Percentiles rank a stretch among this genome's conserved stretches.
These are phyloP conservation scores for Agraylea sexmaculata DNA, from an alignment of 1,140 invertebrate species.

Conservation along the genomic window DNA sequence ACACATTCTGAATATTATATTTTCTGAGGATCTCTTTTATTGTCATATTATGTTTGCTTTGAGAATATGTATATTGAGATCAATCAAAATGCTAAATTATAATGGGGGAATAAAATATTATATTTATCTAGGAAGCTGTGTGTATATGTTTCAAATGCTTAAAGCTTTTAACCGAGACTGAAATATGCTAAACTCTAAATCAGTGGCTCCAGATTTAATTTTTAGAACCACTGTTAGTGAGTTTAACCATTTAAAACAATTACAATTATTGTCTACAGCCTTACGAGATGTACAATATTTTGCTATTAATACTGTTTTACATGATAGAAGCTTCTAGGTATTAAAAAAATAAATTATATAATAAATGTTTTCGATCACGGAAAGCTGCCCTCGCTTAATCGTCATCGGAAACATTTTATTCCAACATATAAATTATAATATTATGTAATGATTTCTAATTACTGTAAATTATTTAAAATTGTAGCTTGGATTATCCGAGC, in stretches of 20 bases:
- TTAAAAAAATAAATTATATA: not conserved
- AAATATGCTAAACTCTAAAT: slow-evolving; percentile 5
- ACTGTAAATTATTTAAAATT: too few relatives aligned
- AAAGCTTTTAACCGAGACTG: slow-evolving; percentile 18
- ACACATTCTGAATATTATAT: too few relatives aligned
- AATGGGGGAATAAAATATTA: not conserved
- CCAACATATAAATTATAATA: too few relatives aligned
- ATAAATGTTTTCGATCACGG: too few relatives aligned
- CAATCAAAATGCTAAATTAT: not conserved
- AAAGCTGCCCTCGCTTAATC: too few relatives aligned
- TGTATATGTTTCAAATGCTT: slow-evolving; percentile 7
- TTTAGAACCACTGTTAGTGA: not conserved
- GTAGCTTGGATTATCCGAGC: too few relatives aligned
- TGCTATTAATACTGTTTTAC: not conserved
- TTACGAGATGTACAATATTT: not conserved
- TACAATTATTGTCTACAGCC: slow-evolving; percentile 18
- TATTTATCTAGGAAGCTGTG: slow-evolving; percentile 3
- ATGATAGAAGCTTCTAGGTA: not conserved
- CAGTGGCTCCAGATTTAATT: too few relatives aligned
- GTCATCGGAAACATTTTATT: too few relatives aligned
- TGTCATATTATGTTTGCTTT: not conserved
- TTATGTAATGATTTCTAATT: too few relatives aligned
- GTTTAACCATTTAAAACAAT: slow-evolving; percentile 3
- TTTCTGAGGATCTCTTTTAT: slow-evolving; percentile 1
- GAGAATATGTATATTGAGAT: slow-evolving; percentile 2